Evolutionary conservation across 2,888 invertebrate genomes (phyloP).

Genomic region (Stenichneumon culpator): DNA sequence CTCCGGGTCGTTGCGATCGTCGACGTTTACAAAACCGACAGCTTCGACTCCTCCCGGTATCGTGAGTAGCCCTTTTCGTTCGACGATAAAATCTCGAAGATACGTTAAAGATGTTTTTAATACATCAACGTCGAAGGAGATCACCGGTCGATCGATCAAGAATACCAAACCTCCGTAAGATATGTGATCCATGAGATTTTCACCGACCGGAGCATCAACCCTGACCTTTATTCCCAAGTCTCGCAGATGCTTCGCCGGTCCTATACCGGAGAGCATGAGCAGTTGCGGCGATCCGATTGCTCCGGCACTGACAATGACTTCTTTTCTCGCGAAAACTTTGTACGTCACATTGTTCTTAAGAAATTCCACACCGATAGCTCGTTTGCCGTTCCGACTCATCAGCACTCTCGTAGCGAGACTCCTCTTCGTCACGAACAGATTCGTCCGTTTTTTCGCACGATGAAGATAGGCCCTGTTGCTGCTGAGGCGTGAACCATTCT

Average conservation of each 20-base stretch:
- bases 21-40: conserved; percentile 87
- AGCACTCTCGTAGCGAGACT: conserved; percentile 89
- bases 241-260: conserved; percentile 87
- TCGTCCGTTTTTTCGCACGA: conserved; percentile 86
- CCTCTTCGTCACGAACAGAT: conserved; percentile 89
- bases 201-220: conserved; percentile 88
- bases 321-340: conserved; percentile 89
- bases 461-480: conserved; percentile 88
- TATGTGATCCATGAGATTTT: conserved; percentile 89
- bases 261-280: conserved; percentile 93
- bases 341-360: conserved; percentile 85
- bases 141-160: conserved; percentile 85
- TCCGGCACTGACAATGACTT: conserved; percentile 95
- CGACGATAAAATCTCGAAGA: conserved; percentile 53
- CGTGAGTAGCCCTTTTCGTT: conserved; percentile 86
- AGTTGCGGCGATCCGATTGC: conserved; percentile 96
- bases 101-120: conserved; percentile 67
- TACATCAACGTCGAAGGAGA: conserved; percentile 66
- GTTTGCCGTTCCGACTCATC: conserved; percentile 88
- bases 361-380: conserved; percentile 90
- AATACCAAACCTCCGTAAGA: conserved; percentile 87
- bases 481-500: conserved; percentile 87
- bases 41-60: conserved; percentile 87
- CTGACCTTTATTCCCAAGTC: conserved; percentile 87
- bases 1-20: conserved; percentile 86